Conservation (phyloP, 2,888 invertebrate species). For the Cantharis nigra region DNA sequence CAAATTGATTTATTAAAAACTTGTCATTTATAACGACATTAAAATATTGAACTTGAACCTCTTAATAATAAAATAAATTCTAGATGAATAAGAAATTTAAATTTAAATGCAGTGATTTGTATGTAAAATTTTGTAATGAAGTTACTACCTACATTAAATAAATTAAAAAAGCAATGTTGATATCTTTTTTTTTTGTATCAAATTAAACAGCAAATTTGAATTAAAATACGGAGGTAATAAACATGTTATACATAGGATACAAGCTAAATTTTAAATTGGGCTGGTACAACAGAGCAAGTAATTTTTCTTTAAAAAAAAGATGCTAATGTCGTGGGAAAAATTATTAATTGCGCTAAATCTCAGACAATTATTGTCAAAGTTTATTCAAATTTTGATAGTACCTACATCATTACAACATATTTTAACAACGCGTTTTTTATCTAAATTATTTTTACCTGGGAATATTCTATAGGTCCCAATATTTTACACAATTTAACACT, state of each 20-base stretch:
- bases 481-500: too few species aligned
- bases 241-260: not conserved
- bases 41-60: not conserved
- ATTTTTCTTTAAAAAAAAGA: not conserved
- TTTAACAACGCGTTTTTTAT: not conserved
- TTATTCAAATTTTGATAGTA: not conserved
- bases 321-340: not conserved
- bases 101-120: not conserved
- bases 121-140: not conserved
- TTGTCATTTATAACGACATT: not conserved
- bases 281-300: not conserved
- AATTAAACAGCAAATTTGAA: not conserved
- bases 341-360: not conserved
- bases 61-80: not conserved
- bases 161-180: not conserved
- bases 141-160: not conserved
- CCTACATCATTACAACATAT: not conserved
- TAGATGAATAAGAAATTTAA: not conserved
- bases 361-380: not conserved
- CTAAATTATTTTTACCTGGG: too few species aligned
- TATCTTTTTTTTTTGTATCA: not conserved
- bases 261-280: not conserved
- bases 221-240: not conserved
- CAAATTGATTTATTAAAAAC: not conserved
- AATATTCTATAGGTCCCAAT: too few species aligned